Evolutionary conservation across 2,888 invertebrate genomes (phyloP), one percentile per base, ranked within the genome.

Genomic region (Zelleria hepariella): DNA sequence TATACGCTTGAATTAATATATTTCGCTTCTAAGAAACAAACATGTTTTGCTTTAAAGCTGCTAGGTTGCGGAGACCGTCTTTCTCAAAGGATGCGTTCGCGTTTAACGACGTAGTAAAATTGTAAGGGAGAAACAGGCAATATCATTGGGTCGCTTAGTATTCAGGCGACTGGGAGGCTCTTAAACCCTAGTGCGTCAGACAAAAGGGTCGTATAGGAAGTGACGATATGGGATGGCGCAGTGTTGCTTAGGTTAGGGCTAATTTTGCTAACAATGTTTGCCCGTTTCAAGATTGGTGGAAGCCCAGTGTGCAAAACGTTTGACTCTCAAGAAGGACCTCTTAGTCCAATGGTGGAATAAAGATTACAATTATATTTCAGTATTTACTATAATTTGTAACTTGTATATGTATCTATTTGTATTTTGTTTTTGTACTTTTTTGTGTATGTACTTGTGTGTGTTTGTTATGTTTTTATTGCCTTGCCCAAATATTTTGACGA

Each of bases 1-100:
- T 69, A 63, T 60, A 67, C 67, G 68, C 66, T 66, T 65, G 67
- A 68, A 72, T 71, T 72, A 71, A 70, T 72, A 66, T 67, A 64
- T 68, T 64, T 64, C 65, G 63, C 61, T 63, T 59, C 60, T 61
- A 59, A 59, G 60, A 62, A 62, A 60, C 63, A 62, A 62, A 62
- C 63, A 62, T 60, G 59, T 61, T 61, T 60, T 59, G 57, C 55
- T 61, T 52, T 57, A 58, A 58, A 27, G 26, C 63, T 21, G 56
- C 58, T 32, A 58, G 32, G 59, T 64, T 60, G 55, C 18, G 58
- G 59, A 58, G 58, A 60, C 21, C 27, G 62, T 25, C 53, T 55
- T 21, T 10, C 25, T 25, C 27, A 42, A 54, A 55, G 55, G 18
- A n/a, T 2, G 54, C 25, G 18, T 5, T 42, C 3, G 26, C 8